phyloP scores from a whole-genome alignment of 2,888 invertebrate species.

The Erebia palarica region DNA sequence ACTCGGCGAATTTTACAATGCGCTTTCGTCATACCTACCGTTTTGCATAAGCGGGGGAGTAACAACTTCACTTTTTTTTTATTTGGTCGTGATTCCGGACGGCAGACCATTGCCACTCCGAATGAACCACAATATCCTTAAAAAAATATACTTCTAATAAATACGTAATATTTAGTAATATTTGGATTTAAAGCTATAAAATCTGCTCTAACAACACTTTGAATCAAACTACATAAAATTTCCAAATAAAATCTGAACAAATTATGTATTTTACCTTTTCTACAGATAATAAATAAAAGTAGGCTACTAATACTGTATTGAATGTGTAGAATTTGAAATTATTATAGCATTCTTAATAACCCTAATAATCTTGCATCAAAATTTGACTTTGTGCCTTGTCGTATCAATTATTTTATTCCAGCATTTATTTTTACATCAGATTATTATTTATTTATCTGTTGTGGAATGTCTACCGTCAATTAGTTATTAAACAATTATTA shows the following conservation, averaged over 20 bases:
- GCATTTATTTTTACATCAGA: not conserved
- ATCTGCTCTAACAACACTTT: too few species aligned
- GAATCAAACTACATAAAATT: too few species aligned
- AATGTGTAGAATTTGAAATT: not conserved
- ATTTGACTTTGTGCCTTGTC: not conserved
- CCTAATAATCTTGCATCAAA: not conserved
- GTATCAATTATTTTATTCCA: not conserved
- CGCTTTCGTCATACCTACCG: constrained; percentile 30
- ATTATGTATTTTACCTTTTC: not conserved
- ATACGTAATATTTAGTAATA: too few species aligned
- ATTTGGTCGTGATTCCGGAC: constrained; percentile 10
- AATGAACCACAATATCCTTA: not conserved
- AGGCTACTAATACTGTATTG: not conserved
- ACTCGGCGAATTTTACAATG: constrained; percentile 44
- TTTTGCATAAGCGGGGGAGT: constrained; percentile 25
- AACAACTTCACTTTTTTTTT: constrained; percentile 5
- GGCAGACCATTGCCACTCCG: not conserved
- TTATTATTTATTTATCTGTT: not conserved
- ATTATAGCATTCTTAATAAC: not conserved
- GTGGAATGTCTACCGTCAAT: too few species aligned
- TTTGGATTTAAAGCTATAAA: too few species aligned
- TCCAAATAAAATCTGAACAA: too few species aligned
- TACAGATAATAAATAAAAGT: not conserved
- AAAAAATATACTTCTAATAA: too few species aligned
- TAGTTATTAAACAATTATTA: too few species aligned